Conservation (phyloP, 2,113 vertebrate species). For the Neolamprologus tretocephalus region DNA sequence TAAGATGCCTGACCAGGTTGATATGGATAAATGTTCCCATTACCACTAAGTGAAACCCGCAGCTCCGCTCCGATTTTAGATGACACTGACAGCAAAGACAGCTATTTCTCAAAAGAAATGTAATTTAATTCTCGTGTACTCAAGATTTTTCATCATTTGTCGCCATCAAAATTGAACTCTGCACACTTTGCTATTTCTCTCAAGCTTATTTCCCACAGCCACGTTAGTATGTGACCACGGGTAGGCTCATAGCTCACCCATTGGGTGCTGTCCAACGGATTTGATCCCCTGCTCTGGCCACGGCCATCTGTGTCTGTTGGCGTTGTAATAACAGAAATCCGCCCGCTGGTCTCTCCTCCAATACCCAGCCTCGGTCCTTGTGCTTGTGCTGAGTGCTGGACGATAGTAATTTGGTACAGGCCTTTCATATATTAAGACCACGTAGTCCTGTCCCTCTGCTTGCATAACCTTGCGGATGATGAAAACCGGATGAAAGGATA, state of each 20-base stretch:
- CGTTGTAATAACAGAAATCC: conserved; percentile 48
- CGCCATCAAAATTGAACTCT: neutral
- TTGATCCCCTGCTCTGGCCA: conserved; percentile 52
- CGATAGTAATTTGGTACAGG: conserved; percentile 40
- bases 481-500: conserved; percentile 50
- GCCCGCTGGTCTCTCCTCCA: conserved; percentile 38
- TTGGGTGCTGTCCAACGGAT: conserved; percentile 56
- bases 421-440: conserved; percentile 13
- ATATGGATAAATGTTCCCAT: conserved; percentile 34
- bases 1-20: conserved; percentile 16
- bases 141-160: neutral
- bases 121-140: neutral
- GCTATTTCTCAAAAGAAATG: conserved; percentile 4
- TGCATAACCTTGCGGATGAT: conserved; percentile 42
- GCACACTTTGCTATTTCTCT: neutral
- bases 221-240: conserved; percentile 5
- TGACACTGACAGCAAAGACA: neutral
- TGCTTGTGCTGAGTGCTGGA: conserved; percentile 13
- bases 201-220: conserved; percentile 8
- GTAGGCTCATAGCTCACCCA: conserved; percentile 48
- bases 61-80: neutral
- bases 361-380: conserved; percentile 6
- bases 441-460: neutral
- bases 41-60: neutral
- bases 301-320: conserved; percentile 58